phyloP scores from a whole-genome alignment of 2,888 invertebrate species.

The Escarpia spicata region DNA sequence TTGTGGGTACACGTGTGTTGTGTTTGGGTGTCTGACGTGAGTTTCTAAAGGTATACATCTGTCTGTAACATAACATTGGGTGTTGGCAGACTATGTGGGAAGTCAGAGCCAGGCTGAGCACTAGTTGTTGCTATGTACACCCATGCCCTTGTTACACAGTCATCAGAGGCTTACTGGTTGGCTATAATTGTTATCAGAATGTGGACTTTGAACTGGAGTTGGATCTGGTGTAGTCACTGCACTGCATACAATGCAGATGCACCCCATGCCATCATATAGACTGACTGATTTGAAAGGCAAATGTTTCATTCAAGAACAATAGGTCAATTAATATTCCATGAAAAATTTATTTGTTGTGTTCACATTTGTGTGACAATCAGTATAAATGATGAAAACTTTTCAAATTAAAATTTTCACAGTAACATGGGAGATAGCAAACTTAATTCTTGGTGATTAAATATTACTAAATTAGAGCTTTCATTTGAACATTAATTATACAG shows the following conservation, averaged over 20 bases:
- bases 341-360: too few species aligned
- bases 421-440: too few species aligned
- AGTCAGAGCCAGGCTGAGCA: neutral
- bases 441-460: too few species aligned
- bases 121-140: too few species aligned
- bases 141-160: neutral
- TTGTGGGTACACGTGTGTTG: neutral
- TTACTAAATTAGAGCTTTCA: too few species aligned
- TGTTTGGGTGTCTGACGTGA: neutral
- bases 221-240: neutral
- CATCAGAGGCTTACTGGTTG: neutral
- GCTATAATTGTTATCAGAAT: neutral
- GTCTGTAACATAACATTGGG: neutral
- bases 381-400: too few species aligned
- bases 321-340: too few species aligned
- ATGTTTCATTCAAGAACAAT: too few species aligned
- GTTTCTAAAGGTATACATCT: neutral
- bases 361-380: too few species aligned
- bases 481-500: too few species aligned
- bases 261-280: neutral
- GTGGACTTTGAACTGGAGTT: neutral
- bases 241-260: slow-evolving; percentile 54
- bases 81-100: neutral
- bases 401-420: too few species aligned
- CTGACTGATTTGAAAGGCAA: neutral